phyloP scores from a whole-genome alignment of 2,888 invertebrate genomes.

The Ceraclea dissimilis region DNA sequence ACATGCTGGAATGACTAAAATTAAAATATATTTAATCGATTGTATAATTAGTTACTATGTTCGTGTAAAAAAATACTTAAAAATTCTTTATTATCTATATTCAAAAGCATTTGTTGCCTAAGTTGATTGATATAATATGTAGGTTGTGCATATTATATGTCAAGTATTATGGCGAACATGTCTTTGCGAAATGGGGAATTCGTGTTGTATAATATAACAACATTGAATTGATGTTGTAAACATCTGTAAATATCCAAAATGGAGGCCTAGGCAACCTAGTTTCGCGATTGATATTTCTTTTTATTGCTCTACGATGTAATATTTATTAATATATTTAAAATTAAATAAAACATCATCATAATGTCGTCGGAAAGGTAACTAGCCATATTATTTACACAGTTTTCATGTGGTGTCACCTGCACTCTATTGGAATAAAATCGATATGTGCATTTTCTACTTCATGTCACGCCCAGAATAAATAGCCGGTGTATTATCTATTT shows the following conservation, averaged over 20 bases:
- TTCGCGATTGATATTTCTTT: slow-evolving; percentile 12
- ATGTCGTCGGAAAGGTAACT: slow-evolving; percentile 48
- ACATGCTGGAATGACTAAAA: no score
- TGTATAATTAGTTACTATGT: no score
- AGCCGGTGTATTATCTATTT: slow-evolving; percentile 15
- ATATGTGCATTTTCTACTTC: slow-evolving; percentile 50
- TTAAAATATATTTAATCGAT: no score
- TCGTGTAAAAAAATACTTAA: no score
- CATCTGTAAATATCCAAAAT: slow-evolving; percentile 47
- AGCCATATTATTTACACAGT: slow-evolving; percentile 9
- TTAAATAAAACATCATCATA: slow-evolving; percentile 31
- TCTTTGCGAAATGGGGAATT: no score
- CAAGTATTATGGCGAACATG: no score
- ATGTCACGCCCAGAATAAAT: slow-evolving; percentile 49
- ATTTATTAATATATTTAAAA: slow-evolving; percentile 3
- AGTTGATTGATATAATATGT: no score
- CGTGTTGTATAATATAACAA: no score
- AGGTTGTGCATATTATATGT: not conserved
- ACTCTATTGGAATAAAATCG: slow-evolving; percentile 45
- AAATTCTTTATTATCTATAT: no score
- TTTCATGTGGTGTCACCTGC: not conserved
- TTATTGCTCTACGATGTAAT: slow-evolving; percentile 14
- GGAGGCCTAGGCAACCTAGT: slow-evolving; percentile 30
- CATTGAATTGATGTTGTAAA: not conserved
- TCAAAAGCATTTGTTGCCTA: no score